Evolutionary conservation across 2,888 invertebrate genomes (phyloP), one percentile per base, ranked within the genome.

Genomic region (Geotrupes spiniger): DNA sequence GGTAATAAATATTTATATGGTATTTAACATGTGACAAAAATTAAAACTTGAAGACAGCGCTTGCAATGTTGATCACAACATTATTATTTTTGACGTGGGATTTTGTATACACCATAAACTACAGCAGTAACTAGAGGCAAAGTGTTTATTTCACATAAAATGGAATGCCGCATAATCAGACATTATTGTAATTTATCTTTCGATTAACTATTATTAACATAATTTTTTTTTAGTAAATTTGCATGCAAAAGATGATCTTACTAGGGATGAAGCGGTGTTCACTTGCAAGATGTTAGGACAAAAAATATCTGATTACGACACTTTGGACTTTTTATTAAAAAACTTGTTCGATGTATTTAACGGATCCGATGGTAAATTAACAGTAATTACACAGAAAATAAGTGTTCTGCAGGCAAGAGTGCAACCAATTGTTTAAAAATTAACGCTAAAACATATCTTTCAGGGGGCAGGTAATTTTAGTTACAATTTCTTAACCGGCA

Each of bases 311-410:
- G 81, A 85, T 58, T 69, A 75, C 0, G 75, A 76, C 11, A 81
- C 86, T 0, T 77, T 94, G 21, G 81, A 82, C 57, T 79, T 79
- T 47, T 70, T 94, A 51, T 73, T 92, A 1, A 76, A 80, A 36
- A 81, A 82, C 52, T 75, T 85, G 42, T 92, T 95, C 74, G 84
- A 81, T 2, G 85, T 92, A 28, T 85, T 93, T 65, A 82, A 90
- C 73, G 95, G 95, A 9, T 85, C 90, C 4, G 87, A 92, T 70
- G 95, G 95, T 5, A 96, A 96, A 71, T 79, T 96, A 41, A 90
- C 91, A 8, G 84, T 93, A 42, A 84, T 87, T 26, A 89, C 90
- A 57, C 92, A 94, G 69, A 90, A 95, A 72, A 85, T 93, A 14
- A 88, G 89, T 49, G 85, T 96, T 9, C 74, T 95, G 27, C 81